Evolutionary conservation across 2,888 invertebrate species (phyloP).

Genomic region (Apoderus coryli): DNA sequence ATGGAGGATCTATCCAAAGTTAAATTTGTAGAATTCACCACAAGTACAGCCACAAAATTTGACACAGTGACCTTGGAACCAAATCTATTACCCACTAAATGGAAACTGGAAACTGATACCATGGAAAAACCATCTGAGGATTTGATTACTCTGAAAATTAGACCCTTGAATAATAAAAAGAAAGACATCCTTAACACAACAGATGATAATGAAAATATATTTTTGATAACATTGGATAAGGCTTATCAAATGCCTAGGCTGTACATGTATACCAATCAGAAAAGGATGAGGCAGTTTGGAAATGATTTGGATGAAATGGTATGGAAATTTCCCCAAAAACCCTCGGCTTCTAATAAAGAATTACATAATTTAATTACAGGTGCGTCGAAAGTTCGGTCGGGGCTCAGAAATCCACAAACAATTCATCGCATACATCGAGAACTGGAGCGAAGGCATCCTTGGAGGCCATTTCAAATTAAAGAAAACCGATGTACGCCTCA

Average conservation of each 20-base stretch:
- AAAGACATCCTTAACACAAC: constrained; percentile 1
- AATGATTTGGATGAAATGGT: constrained; percentile 13
- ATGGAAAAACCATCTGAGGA: too few species aligned
- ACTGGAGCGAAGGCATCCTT: constrained; percentile 17
- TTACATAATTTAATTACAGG: too few species aligned
- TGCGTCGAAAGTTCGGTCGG: too few species aligned
- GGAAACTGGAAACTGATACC: too few species aligned
- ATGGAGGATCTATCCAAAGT: constrained; percentile 8
- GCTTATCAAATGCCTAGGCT: background rate
- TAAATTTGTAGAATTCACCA: constrained; percentile 15
- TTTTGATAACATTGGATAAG: background rate
- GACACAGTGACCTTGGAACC: too few species aligned
- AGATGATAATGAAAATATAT: constrained; percentile 2
- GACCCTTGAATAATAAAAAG: background rate
- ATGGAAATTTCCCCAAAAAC: too few species aligned
- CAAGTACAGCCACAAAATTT: constrained; percentile 6
- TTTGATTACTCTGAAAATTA: too few species aligned
- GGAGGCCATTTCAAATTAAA: constrained; percentile 19
- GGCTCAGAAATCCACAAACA: constrained; percentile 14
- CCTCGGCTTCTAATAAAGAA: too few species aligned
- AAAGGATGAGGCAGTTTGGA: constrained; percentile 4
- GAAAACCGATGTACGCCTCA: constrained; percentile 19
- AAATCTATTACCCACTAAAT: too few species aligned
- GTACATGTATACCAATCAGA: background rate
- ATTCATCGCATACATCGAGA: constrained; percentile 16